phyloP scores from a whole-genome alignment of 2,888 invertebrate genomes.

The Pantelozetes paolii region DNA sequence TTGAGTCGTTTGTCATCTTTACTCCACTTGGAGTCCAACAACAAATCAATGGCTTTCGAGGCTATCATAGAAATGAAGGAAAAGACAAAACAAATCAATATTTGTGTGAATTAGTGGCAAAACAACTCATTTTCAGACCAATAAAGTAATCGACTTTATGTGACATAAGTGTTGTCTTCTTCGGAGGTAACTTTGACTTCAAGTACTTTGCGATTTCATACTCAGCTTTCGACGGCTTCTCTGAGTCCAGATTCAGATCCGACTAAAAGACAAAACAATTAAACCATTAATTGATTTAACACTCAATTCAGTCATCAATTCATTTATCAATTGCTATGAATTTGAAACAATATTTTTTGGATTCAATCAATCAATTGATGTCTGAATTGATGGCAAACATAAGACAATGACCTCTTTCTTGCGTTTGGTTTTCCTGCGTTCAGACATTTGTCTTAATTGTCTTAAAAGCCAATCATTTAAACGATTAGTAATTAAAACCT shows the following conservation, averaged over 20 bases:
- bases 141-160: slow-evolving; percentile 97
- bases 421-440: slow-evolving; percentile 44
- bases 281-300: too few species aligned
- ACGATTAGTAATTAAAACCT: too few species aligned
- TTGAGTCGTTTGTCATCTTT: slow-evolving; percentile 59
- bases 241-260: background rate
- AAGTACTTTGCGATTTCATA: slow-evolving; percentile 90
- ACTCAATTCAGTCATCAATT: slow-evolving; percentile 1
- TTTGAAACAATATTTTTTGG: background rate
- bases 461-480: background rate
- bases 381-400: background rate
- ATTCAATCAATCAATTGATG: background rate
- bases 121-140: slow-evolving; percentile 57
- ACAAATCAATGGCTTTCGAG: slow-evolving; percentile 79
- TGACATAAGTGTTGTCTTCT: slow-evolving; percentile 91
- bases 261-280: background rate
- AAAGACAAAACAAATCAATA: slow-evolving; percentile 20
- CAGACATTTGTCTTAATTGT: slow-evolving; percentile 45
- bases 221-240: slow-evolving; percentile 68
- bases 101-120: background rate
- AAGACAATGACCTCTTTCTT: slow-evolving; percentile 44
- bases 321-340: background rate
- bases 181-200: slow-evolving; percentile 84
- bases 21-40: slow-evolving; percentile 86
- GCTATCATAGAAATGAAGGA: slow-evolving; percentile 50